Base-by-base conservation (phyloP, 1,140 invertebrate species). In the Drosophila athabasca region DNA sequence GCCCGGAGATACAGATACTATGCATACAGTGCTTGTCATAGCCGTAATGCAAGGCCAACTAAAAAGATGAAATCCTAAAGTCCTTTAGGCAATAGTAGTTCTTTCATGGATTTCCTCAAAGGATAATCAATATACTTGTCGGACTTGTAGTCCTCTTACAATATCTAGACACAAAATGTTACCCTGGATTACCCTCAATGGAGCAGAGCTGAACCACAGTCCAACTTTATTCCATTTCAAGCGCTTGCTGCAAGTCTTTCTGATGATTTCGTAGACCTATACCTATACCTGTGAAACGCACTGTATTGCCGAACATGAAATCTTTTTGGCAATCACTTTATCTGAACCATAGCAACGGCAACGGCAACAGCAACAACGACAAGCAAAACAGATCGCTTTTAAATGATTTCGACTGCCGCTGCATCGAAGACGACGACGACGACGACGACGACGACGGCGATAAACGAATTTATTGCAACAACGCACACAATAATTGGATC, bases 401-500 rank as follows among this genome's bases (percentile, higher is more conserved):
- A 88, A 88, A 88, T 83, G 83, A 88, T 80, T 88, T 88, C 80
- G 74, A 83, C 82, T 85, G 78, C 74, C 74, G 81, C 19, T 31
- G 7, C 29, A 5, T 26, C 29, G 29, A 7, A 6, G 29, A 6
- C 15, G 50, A 17, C 43, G 43, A 46, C 55, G 22, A 17, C 17
- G 17, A n/a, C 50, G 62, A 50, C 48, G 53, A 64, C 82, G 85
- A 80, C 48, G 53, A 64, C 82, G 85, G 85, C 85, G 85, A 89
- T 90, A 90, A 89, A 89, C 85, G 85, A 89, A 89, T 89, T 89
- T 89, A 89, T 89, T 89, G 87, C 85, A 89, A 85, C 85, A 85
- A 79, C 80, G 84, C 85, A 90, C 59, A 84, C 77, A 85, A 81
- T 89, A 89, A 89, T 89, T 89, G 85, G 83, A 76, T 58, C 73